Percentiles rank a stretch among this genome's conserved stretches.
Evolutionary conservation across 2,797 vertebrate genomes (phyloP).

Genomic region (Anguilla obscura): DNA sequence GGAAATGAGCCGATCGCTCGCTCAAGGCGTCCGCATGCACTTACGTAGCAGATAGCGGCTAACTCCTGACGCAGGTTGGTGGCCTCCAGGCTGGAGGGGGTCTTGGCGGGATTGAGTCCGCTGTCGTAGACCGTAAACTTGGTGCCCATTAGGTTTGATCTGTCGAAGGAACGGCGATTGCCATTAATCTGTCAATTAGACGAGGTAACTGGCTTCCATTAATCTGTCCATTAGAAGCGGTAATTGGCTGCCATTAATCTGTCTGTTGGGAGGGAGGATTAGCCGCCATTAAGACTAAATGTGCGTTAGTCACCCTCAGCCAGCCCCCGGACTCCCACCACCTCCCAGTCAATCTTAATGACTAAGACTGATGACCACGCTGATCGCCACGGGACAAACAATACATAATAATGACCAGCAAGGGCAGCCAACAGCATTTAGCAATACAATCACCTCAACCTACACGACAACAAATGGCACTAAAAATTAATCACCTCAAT

Average conservation of each 20-base stretch:
- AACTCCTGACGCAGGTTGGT: constrained; percentile 76
- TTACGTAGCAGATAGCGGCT: constrained; percentile 80
- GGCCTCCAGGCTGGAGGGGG: constrained; percentile 69
- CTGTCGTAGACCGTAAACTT: constrained; percentile 83
- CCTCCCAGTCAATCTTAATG: constrained; percentile 23
- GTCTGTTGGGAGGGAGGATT: neutral
- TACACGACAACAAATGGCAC: neutral
- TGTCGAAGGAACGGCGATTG: constrained; percentile 41
- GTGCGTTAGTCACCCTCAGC: constrained; percentile 30
- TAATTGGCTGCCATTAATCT: neutral
- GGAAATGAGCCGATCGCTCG: neutral
- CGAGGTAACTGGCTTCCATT: neutral
- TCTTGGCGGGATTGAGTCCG: constrained; percentile 77
- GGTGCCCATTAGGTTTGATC: constrained; percentile 83
- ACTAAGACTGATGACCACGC: constrained; percentile 2
- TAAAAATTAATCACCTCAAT: no score
- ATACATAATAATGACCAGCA: constrained; percentile 4
- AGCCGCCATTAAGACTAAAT: neutral
- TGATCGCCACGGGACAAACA: constrained; percentile 29
- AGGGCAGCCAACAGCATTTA: neutral
- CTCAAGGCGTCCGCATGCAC: constrained; percentile 34
- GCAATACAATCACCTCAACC: neutral
- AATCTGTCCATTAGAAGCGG: neutral
- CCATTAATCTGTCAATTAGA: neutral
- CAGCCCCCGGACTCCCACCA: neutral